Evolutionary conservation across 2,888 invertebrate species (phyloP), one percentile per base, ranked within the genome.

Genomic region (Mycalesis mineus): DNA sequence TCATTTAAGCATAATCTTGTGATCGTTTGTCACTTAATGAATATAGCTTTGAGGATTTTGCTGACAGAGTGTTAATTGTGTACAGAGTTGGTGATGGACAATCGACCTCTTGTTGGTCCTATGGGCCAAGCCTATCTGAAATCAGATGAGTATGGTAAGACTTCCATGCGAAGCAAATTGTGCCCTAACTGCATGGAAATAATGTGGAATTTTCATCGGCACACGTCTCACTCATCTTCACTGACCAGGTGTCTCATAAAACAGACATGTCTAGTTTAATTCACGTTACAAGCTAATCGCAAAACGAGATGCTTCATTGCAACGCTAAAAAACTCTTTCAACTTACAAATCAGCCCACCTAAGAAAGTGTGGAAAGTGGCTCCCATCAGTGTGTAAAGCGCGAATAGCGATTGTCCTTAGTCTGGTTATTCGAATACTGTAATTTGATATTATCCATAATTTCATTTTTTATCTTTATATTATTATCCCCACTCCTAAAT

Each of bases 131-230:
- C 93, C 84, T 95, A 95, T 93, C 93, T 95, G 90, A 95, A 95
- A 92, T 92, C 94, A 84, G 95, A 95, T 91, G 92, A 92, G 90
- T 93, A 94, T 91, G 95, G 95, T 95, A 95, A 95, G 94, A 79
- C 74, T 71, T 57, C 57, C 57, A 39, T 52, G 59, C 69, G 66
- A 72, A 68, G 68, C 65, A 69, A 77, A 67, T 72, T 76, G 80
- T 78, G 84, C 78, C 82, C 80, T 80, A 80, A 80, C 68, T 82
- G 88, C 88, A 88, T 88, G 88, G 76, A 77, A 65, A 80, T 75
- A 69, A 68, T 65, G 86, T 86, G 81, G 80, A 75, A 77, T 68
- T 62, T 70, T 69, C 75, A 68, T 68, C 54, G 68, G 67, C 71
- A 71, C 69, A 68, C 49, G 59, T 64, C 57, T 66, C 65, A 72